Evolutionary conservation across 1,140 invertebrate genomes (phyloP), one percentile per base, ranked within the genome.

Genomic region (Papilio xuthus): DNA sequence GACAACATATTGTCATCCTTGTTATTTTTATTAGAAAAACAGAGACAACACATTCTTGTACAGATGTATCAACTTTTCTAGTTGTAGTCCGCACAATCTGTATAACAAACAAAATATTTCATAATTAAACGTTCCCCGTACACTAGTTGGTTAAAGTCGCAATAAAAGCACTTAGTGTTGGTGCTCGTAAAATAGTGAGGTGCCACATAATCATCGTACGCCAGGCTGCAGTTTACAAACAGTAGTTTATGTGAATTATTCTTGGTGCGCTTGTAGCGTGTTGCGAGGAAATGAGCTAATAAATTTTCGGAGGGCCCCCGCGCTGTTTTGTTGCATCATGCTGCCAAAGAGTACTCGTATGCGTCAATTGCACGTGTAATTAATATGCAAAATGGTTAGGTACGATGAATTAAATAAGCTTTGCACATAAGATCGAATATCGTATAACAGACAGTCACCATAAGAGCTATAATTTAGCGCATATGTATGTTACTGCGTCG

Each of bases 231-330:
- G 76, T 78, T 79, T 70, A 80, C 75, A 82, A 81, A 83, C 73
- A 76, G 78, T 73, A 70, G 44, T 76, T 81, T 79, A 81, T 74
- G 75, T 50, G 80, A 79, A 73, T 67, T 79, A 78, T 79, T 81
- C 70, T 67, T 56, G 50, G 42, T 60, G 23, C 56, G 47, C 47
- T 80, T 77, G 69, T 71, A 71, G 13, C 42, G 71, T 72, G 75
- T 79, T 77, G 78, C 42, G 70, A 72, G 80, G 73, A 78, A 72
- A 78, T 74, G 77, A 23, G 77, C 13, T 56, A 69, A 81, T 69
- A 78, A 72, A 72, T 72, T 72, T 47, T 72, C 23, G 70, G 70
- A 72, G 70, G 41, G 70, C 70, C 20, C 70, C 23, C 60, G 56
- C 70, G 41, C 69, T 71, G 69, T 71, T 71, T 71, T 44, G 69